Conservation (phyloP, 1,140 invertebrate genomes). For the Halyomorpha halys region DNA sequence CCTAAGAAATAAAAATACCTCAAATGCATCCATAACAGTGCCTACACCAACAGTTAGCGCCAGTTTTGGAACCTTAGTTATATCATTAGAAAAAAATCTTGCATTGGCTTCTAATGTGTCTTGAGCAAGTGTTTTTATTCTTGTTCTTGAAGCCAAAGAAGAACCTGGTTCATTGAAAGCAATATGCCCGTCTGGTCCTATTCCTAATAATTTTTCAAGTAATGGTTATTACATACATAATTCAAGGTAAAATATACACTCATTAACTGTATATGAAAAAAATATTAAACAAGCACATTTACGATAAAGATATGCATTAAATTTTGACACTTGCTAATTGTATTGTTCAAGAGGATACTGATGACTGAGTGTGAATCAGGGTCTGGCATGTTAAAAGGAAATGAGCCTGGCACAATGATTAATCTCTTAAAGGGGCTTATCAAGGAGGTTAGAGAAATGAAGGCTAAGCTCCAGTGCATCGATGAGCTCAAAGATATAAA, state of each 20-base stretch:
- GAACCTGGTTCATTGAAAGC: conserved; percentile 98
- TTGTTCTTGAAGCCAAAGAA: conserved; percentile 83
- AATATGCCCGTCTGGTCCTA: conserved; percentile 98
- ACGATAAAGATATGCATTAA: too few relatives aligned
- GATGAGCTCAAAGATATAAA: too few relatives aligned
- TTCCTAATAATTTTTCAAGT: conserved; percentile 48
- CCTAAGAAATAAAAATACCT: conserved; percentile 45
- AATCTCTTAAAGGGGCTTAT: too few relatives aligned
- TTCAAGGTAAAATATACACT: neutral
- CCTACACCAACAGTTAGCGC: conserved; percentile 96
- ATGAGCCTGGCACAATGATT: too few relatives aligned
- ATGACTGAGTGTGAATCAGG: too few relatives aligned
- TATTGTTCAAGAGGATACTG: too few relatives aligned
- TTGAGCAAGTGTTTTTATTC: conserved; percentile 90
- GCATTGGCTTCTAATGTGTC: conserved; percentile 96
- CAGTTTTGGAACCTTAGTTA: conserved; percentile 80
- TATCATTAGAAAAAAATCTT: conserved; percentile 91
- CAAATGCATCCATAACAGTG: conserved; percentile 96
- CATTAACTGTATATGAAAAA: neutral
- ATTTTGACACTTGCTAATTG: too few relatives aligned
- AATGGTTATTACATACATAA: neutral
- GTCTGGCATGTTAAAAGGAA: too few relatives aligned
- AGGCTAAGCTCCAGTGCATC: too few relatives aligned
- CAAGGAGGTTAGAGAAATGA: too few relatives aligned
- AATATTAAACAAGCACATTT: too few relatives aligned